Evolutionary conservation across 2,888 invertebrate genomes (phyloP).

Genomic region (Trachelus troglodyta): DNA sequence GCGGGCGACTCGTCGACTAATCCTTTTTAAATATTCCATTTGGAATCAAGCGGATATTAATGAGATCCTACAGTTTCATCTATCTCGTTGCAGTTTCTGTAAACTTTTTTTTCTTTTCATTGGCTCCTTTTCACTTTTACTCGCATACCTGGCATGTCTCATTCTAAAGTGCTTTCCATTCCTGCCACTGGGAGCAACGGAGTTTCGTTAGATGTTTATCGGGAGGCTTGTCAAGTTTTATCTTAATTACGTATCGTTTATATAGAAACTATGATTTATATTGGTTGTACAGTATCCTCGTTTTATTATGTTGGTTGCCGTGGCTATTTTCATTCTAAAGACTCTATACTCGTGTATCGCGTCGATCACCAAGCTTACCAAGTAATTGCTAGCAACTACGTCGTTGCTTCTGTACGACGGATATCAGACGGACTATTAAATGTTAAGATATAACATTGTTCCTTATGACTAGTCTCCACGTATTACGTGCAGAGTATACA

Average conservation of each 20-base stretch:
- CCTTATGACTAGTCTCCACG: too few relatives aligned
- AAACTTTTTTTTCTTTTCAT: neutral
- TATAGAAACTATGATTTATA: neutral
- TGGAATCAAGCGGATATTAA: conserved; percentile 49
- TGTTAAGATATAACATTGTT: too few relatives aligned
- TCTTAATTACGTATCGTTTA: conserved; percentile 43
- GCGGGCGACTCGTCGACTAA: conserved; percentile 34
- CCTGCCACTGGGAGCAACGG: too few relatives aligned
- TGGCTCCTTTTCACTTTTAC: neutral
- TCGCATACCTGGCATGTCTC: neutral
- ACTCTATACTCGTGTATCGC: too few relatives aligned
- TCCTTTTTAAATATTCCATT: conserved; percentile 50
- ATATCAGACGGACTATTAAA: too few relatives aligned
- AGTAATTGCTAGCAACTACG: too few relatives aligned
- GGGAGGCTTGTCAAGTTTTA: conserved; percentile 33
- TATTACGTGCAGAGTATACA: too few relatives aligned
- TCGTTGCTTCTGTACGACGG: too few relatives aligned
- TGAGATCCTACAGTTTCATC: conserved; percentile 32
- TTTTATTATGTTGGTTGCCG: too few relatives aligned
- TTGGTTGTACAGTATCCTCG: too few relatives aligned
- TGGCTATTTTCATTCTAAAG: too few relatives aligned
- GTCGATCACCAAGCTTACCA: too few relatives aligned
- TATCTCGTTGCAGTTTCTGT: neutral
- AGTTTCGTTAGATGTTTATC: conserved; percentile 28
- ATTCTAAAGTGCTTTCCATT: neutral